These are phyloP conservation scores for Todiramphus chloris DNA, from an alignment of 2,113 vertebrate genomes.

Conservation along the genomic window DNA sequence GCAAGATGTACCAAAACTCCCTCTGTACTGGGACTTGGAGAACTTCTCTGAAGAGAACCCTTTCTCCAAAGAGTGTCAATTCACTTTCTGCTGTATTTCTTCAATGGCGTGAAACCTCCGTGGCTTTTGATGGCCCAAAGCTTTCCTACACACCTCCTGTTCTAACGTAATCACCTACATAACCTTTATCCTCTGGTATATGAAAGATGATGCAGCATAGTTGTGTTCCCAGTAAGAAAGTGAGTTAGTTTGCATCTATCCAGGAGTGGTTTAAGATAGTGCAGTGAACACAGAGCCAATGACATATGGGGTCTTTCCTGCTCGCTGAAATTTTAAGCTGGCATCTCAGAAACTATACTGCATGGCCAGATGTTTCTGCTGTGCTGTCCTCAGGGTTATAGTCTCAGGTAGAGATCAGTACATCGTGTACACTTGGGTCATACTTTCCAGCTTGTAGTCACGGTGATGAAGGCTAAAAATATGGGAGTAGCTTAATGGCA, in stretches of 20 bases:
- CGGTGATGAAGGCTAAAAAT: neutral
- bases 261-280: neutral
- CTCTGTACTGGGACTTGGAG: neutral
- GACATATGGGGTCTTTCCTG: neutral
- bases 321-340: neutral
- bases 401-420: neutral
- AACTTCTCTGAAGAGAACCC: neutral
- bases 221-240: neutral
- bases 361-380: neutral
- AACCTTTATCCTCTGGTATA: neutral
- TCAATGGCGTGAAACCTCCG: neutral
- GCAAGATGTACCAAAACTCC: neutral
- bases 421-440: neutral
- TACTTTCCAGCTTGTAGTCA: neutral
- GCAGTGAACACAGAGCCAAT: neutral
- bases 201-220: fast-evolving
- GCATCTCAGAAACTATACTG: neutral
- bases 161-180: neutral
- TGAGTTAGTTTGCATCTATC: neutral
- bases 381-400: neutral
- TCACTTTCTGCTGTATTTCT: neutral
- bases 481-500: fast-evolving
- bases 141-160: neutral
- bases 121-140: neutral
- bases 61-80: neutral